Conservation (phyloP, 1,140 invertebrate species). For the Zaprionus taronus region DNA sequence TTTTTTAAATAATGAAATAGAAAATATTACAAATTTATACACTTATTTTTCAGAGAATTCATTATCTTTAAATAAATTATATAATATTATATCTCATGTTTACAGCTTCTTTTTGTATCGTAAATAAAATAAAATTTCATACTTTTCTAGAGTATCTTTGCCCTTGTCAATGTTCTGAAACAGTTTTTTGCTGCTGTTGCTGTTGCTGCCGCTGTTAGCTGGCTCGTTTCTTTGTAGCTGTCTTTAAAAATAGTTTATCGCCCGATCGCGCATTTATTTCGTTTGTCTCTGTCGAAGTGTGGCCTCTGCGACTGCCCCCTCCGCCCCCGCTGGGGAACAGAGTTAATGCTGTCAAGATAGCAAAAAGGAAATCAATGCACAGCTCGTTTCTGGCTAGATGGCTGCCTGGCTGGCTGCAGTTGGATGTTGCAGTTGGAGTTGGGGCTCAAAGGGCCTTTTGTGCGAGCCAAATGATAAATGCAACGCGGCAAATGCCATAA, state of each 20-base stretch:
- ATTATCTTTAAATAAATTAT: too few species aligned
- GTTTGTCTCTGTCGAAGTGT: conserved; percentile 81
- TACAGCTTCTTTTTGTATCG: too few species aligned
- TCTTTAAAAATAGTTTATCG: conserved; percentile 83
- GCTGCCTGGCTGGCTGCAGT: background rate
- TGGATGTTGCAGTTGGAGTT: conserved; percentile 17
- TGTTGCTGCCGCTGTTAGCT: conserved; percentile 34
- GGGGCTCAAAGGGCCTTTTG: conserved; percentile 65
- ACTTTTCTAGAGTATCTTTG: conserved; percentile 8
- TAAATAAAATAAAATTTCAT: too few species aligned
- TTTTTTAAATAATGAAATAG: too few species aligned
- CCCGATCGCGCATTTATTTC: conserved; percentile 82
- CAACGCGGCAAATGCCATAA: conserved; percentile 55
- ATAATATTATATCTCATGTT: too few species aligned
- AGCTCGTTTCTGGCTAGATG: conserved; percentile 27
- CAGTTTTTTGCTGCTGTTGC: conserved; percentile 18
- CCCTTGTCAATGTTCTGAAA: background rate
- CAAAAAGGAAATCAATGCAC: conserved; percentile 80
- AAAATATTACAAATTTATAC: too few species aligned
- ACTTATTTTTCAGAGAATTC: too few species aligned
- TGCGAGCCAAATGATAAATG: conserved; percentile 78
- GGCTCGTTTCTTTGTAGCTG: conserved; percentile 70
- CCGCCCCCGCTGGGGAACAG: conserved; percentile 36
- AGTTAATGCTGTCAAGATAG: conserved; percentile 81
- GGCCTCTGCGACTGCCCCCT: conserved; percentile 29